Base-by-base conservation (phyloP, 2,888 invertebrate genomes). In the Macrostomum cliftonense region DNA sequence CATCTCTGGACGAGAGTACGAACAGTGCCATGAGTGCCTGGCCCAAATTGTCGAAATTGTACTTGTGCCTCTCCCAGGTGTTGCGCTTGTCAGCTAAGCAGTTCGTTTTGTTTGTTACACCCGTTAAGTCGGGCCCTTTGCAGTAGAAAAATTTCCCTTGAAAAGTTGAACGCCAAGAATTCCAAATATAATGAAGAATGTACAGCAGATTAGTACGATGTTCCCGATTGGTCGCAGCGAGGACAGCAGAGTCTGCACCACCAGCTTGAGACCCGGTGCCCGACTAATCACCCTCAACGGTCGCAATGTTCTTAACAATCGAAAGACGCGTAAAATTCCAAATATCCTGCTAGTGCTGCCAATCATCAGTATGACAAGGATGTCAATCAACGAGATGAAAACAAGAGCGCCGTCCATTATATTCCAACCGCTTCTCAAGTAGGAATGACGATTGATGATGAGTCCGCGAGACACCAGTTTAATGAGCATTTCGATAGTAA, bases 121-220 rank as follows among this genome's bases (percentile, higher is more conserved):
- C 78, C 62, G 58, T 56, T 12, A 74, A 62, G 63, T 84, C 79
- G 45, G 85, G 85, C 39, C 93, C 95, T 64, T 88, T 85, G 71
- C 97, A 99, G 71, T 87, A 88, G 73, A 78, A 91, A 74, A 99
- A 93, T 55, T 87, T 52, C 97, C 97, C 76, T 95, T 93, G 75
- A 95, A 95, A 40, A 97, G 46, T 43, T 28, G 28, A 7, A 28
- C 97, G 53, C 97, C 97, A 51, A 99, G 76, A 60, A 99, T 99
- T 49, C 97, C 97, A 68, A 99, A 99, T 64, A 99, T 99, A 57
- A 99, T 89, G 76, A 99, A 99, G 74, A 99, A 99, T 51, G 97
- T 99, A 73, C 95, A 97, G 72, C 97, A 99, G 66, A 99, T 99
- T 51, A 99, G 79, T 48, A 99, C 97, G 63, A 99, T 99, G 72